These are phyloP conservation scores for Tenthredo notha DNA, from an alignment of 2,888 invertebrate genomes.

Conservation along the genomic window DNA sequence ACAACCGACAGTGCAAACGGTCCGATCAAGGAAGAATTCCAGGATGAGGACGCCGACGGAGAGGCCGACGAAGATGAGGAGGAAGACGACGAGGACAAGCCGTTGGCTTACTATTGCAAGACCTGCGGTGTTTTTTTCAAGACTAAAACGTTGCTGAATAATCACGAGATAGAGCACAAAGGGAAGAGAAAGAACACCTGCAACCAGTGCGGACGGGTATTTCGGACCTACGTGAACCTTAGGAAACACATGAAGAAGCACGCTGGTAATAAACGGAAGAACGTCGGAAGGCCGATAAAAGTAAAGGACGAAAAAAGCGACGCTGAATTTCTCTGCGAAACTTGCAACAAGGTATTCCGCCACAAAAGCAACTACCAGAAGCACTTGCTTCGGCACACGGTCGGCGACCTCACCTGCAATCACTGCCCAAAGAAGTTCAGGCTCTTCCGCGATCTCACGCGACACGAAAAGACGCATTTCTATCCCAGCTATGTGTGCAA, in stretches of 20 bases:
- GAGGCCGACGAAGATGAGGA: constrained; percentile 61
- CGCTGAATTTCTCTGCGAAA: constrained; percentile 70
- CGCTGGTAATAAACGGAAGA: constrained; percentile 56
- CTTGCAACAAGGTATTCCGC: constrained; percentile 73
- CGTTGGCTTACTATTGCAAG: constrained; percentile 70
- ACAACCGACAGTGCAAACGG: constrained; percentile 38
- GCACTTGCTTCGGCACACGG: constrained; percentile 71
- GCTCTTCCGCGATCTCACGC: constrained; percentile 72
- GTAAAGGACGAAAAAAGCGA: constrained; percentile 67
- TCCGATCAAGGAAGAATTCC: constrained; percentile 55
- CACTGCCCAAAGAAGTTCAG: constrained; percentile 75
- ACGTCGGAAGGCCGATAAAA: constrained; percentile 53
- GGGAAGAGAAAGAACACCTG: constrained; percentile 72
- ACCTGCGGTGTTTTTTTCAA: constrained; percentile 69
- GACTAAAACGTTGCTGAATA: constrained; percentile 66
- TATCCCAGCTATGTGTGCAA: constrained; percentile 75
- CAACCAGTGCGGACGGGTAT: constrained; percentile 71
- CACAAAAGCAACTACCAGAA: constrained; percentile 75
- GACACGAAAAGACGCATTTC: constrained; percentile 76
- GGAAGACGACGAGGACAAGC: constrained; percentile 67
- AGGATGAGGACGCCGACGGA: constrained; percentile 56
- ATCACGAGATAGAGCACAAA: constrained; percentile 69
- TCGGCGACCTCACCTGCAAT: constrained; percentile 73
- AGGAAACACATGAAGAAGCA: constrained; percentile 74
- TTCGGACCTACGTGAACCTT: constrained; percentile 67